phyloP scores from a whole-genome alignment of 2,113 vertebrate genomes.

The Helogale parvula region DNA sequence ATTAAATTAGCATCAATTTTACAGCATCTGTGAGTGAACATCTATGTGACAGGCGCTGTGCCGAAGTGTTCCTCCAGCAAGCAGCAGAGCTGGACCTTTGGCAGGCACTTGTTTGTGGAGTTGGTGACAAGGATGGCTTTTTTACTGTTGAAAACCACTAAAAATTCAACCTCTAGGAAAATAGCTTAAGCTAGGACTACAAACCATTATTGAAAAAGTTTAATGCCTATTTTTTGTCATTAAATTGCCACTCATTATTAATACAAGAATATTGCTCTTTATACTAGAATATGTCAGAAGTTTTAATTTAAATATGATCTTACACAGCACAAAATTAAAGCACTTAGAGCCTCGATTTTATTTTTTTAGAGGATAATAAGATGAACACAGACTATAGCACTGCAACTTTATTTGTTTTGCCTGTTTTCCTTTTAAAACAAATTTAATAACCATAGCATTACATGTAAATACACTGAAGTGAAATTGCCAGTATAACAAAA shows the following conservation, averaged over 20 bases:
- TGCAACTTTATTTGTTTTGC: background rate
- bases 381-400: background rate
- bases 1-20: background rate
- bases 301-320: slow-evolving; percentile 32
- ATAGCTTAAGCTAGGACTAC: background rate
- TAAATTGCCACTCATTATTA: slow-evolving; percentile 6
- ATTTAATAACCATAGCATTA: background rate
- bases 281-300: background rate
- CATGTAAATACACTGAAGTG: background rate
- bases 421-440: background rate
- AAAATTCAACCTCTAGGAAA: slow-evolving; percentile 19
- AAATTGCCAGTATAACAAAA: background rate
- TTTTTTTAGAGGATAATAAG: slow-evolving; percentile 16
- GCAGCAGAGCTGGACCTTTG: background rate
- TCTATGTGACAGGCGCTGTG: background rate
- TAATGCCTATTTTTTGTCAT: slow-evolving; percentile 30
- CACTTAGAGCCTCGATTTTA: background rate
- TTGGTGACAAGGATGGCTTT: slow-evolving; percentile 6
- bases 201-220: background rate
- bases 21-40: background rate
- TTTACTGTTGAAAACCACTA: background rate
- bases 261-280: background rate
- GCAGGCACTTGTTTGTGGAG: background rate
- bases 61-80: background rate
- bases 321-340: background rate